Evolutionary conservation across 2,797 vertebrate genomes (phyloP), one percentile per base, ranked within the genome.

Genomic region (Alca torda): DNA sequence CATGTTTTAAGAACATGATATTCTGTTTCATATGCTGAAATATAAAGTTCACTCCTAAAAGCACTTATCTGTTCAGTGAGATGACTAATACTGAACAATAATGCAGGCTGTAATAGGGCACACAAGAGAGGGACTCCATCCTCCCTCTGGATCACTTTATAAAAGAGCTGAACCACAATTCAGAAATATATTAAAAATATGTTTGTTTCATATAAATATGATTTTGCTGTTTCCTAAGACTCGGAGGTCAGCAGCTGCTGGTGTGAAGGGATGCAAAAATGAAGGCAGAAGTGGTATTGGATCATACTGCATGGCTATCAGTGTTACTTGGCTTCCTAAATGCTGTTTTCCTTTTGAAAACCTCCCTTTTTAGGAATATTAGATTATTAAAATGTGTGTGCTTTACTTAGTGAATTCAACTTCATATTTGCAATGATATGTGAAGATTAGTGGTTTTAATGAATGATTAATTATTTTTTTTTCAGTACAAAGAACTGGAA

Each of bases 401-500:
- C 24, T 81, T 61, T 85, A 13, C 37, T 35, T 33, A 28, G 54
- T 61, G 25, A 87, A 46, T 30, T 61, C 60, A 95, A 2, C 60
- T 87, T 35, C 9, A 2, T 26, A 8, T 37, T 57, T 72, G 48
- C 77, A 87, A 23, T 78, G 60, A 54, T 76, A 70, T 1, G 9
- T 51, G 9, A 75, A 35, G 78, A 53, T 89, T 1, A 48, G 6
- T 8, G 5, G 35, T 87, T 76, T 87, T 95, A 95, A 95, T 28
- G 13, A 68, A 17, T 63, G 35, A 70, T 65, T 5, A 63, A 56
- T 68, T 96, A 84, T 77, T 50, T 41, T 48, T 48, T 51, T 95
- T 97, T 80, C 97, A 99, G 99, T 88, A 98, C 98, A 26, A 99
- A 98, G 97, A 99, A 99, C 97, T 99, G 99, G 99, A 99, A 99